Evolutionary conservation across 2,113 vertebrate genomes (phyloP), one percentile per base, ranked within the genome.

Genomic region (Charadrius vociferus): DNA sequence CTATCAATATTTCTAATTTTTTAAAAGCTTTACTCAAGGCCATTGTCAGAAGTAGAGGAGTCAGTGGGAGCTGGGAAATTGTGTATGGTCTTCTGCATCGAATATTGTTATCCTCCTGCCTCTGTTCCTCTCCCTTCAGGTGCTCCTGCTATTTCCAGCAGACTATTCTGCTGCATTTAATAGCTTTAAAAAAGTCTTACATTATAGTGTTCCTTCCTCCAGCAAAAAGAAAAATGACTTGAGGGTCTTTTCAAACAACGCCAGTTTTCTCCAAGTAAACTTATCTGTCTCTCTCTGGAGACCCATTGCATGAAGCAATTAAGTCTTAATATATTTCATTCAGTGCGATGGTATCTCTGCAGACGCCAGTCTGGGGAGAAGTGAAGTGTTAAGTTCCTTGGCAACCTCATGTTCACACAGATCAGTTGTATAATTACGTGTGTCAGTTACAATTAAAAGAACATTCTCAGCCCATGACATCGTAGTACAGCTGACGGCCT

Each of bases 401-500:
- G 98, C 97, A 98, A 95, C 97, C 94, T 97, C 88, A 14, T 97
- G 90, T 98, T 98, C 94, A 78, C 97, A 97, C 97, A 97, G 97
- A 98, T 98, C 97, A 97, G 75, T 97, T 98, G 96, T 97, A 91
- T 98, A 98, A 98, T 98, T 98, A 95, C 95, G 96, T 98, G 96
- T 98, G 97, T 98, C 98, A 97, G 92, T 97, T 98, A 97, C 97
- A 98, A 98, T 98, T 98, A 98, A 98, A 97, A 98, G 97, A 96
- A 96, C 97, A 98, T 98, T 98, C 98, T 98, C 98, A 97, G 96
- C 95, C 96, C 90, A 70, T 98, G 97, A 98, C 97, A 86, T 91
- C 56, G 29, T 93, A 94, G 66, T 93, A 72, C 96, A 96, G 86
- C 96, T 98, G 97, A 97, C 96, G 96, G 97, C 97, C 95, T 97